Evolutionary conservation across 30 jellyfish, hydroid and myxozoan genomes (phyloP).

Genomic region (Clytia hemisphaerica): DNA sequence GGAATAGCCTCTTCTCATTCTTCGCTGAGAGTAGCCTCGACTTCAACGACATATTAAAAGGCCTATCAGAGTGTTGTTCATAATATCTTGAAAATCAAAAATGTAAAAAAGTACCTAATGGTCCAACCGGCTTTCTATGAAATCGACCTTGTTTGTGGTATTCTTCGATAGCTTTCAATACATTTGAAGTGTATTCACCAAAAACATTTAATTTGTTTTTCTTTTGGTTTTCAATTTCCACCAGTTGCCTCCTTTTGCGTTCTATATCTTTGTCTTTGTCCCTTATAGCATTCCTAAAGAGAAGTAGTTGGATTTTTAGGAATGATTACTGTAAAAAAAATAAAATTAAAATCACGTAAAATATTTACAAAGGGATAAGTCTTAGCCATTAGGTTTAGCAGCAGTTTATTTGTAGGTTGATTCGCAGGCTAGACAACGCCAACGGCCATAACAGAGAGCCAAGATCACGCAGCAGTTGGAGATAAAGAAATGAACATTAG

Average conservation of each 20-base stretch:
- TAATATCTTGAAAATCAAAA: no score
- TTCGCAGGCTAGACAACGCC: no score
- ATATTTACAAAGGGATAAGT: no score
- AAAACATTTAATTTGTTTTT: slow-evolving; percentile 51
- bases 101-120: slow-evolving; percentile 69
- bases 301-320: not conserved
- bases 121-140: slow-evolving; percentile 78
- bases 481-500: no score
- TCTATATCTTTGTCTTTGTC: slow-evolving; percentile 23
- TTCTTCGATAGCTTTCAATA: slow-evolving; percentile 33
- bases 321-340: not conserved
- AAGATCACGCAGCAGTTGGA: no score
- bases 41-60: no score
- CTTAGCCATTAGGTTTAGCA: no score
- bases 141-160: slow-evolving; percentile 43
- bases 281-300: slow-evolving; percentile 48
- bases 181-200: slow-evolving; percentile 72
- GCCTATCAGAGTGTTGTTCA: no score
- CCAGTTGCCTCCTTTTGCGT: slow-evolving; percentile 26
- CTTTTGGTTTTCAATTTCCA: slow-evolving; percentile 34
- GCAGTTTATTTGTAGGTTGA: no score
- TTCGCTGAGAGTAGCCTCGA: no score
- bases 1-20: no score
- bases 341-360: not conserved
- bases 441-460: no score